Percentiles rank a stretch among this genome's conserved stretches.
Evolutionary conservation across 2,113 vertebrate genomes (phyloP).

Genomic region (Pelobates fuscus): DNA sequence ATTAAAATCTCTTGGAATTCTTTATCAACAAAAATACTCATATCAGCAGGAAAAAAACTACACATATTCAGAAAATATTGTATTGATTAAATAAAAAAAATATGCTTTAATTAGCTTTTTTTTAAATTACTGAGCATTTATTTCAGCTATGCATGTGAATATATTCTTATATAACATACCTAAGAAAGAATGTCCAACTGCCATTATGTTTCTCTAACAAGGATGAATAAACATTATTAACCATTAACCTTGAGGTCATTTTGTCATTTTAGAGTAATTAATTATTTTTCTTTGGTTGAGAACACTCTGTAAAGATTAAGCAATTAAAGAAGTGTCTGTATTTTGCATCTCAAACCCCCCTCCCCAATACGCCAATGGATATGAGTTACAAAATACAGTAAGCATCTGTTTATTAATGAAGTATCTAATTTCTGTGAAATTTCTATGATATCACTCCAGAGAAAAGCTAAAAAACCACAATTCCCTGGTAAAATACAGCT

Average conservation of each 20-base stretch:
- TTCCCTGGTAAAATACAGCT: slow-evolving; percentile 28
- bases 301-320: slow-evolving; percentile 53
- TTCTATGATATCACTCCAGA: slow-evolving; percentile 23
- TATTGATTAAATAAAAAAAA: background rate
- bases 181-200: too few species aligned
- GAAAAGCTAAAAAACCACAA: slow-evolving; percentile 31
- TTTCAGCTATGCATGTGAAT: too few species aligned
- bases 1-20: too few species aligned
- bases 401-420: slow-evolving; percentile 31
- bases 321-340: slow-evolving; percentile 51
- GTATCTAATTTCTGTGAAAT: slow-evolving; percentile 35
- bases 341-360: background rate
- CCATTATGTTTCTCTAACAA: slow-evolving; percentile 49
- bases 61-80: too few species aligned
- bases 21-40: too few species aligned
- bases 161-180: too few species aligned
- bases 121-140: too few species aligned
- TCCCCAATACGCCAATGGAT: background rate
- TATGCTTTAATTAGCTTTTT: background rate
- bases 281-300: slow-evolving; percentile 58
- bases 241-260: slow-evolving; percentile 67
- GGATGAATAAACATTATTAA: slow-evolving; percentile 62
- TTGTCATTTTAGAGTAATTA: slow-evolving; percentile 66
- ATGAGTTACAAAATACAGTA: slow-evolving; percentile 19
- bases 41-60: too few species aligned